phyloP scores from a whole-genome alignment of 2,888 invertebrate species.

The Lasioglossum leucozonium region DNA sequence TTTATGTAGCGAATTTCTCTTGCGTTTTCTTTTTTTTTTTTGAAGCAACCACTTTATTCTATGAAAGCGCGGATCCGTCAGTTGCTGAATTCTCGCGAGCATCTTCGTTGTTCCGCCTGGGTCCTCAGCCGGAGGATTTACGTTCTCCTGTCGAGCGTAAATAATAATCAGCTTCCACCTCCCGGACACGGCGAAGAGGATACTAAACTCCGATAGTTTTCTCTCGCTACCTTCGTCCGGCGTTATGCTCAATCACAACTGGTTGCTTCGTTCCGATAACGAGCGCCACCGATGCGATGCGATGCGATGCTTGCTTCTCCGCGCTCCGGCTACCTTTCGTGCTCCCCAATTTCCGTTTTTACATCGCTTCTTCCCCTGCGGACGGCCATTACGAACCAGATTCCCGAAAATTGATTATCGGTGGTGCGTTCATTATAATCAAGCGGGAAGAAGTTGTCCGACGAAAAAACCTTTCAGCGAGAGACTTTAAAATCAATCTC shows the following conservation, averaged over 20 bases:
- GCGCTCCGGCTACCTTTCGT: conserved; percentile 10
- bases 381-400: neutral
- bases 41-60: neutral
- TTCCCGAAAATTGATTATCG: conserved; percentile 4
- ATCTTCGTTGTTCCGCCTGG: conserved; percentile 48
- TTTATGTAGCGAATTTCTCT: neutral
- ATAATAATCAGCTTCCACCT: conserved; percentile 74
- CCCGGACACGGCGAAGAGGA: conserved; percentile 24
- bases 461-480: neutral
- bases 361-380: conserved; percentile 28
- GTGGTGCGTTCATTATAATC: neutral
- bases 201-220: conserved; percentile 62
- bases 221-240: conserved; percentile 28
- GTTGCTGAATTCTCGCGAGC: conserved; percentile 23
- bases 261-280: conserved; percentile 70
- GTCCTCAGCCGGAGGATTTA: conserved; percentile 69
- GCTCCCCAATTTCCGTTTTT: conserved; percentile 26
- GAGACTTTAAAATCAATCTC: neutral
- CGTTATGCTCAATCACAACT: conserved; percentile 68
- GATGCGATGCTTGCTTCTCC: conserved; percentile 16
- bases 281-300: conserved; percentile 58
- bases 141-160: conserved; percentile 73
- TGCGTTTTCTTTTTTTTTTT: neutral
- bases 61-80: conserved; percentile 32
- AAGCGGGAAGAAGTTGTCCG: neutral